Conservation (phyloP, 1,140 invertebrate genomes). For the Phortica variegata region DNA sequence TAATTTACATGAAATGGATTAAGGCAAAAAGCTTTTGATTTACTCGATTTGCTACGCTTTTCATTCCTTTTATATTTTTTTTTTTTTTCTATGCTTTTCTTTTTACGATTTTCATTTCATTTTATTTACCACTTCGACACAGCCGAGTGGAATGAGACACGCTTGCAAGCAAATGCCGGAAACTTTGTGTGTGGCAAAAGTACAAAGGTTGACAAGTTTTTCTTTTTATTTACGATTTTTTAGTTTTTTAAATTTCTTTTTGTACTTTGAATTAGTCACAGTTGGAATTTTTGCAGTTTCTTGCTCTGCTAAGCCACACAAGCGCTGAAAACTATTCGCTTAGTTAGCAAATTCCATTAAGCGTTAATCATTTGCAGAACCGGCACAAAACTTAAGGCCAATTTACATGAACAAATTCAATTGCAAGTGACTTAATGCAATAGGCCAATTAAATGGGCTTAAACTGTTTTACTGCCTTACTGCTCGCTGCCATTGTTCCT, state of each 20-base stretch:
- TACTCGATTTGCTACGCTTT: constrained; percentile 5
- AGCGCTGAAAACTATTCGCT: constrained; percentile 6
- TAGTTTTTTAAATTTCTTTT: background rate
- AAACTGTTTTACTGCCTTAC: too few species aligned
- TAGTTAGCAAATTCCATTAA: constrained; percentile 12
- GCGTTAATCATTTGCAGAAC: constrained; percentile 2
- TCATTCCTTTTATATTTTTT: too few species aligned
- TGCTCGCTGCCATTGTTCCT: background rate
- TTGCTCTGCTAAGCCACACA: too few species aligned
- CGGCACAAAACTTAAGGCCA: constrained; percentile 39
- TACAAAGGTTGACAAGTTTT: background rate
- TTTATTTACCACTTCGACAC: background rate
- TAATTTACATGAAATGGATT: constrained; percentile 33
- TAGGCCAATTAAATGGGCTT: constrained; percentile 41
- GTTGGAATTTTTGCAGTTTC: too few species aligned
- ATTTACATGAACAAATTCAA: constrained; percentile 53
- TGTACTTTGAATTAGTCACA: background rate
- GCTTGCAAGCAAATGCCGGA: background rate
- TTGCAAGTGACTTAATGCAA: constrained; percentile 44
- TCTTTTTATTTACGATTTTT: background rate
- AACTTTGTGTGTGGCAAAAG: background rate
- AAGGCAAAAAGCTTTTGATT: constrained; percentile 16
- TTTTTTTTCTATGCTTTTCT: too few species aligned
- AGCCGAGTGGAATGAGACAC: too few species aligned
- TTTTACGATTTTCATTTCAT: background rate